These are phyloP conservation scores for Apomyelois bistriatella DNA, from an alignment of 2,888 invertebrate species.

Conservation along the genomic window DNA sequence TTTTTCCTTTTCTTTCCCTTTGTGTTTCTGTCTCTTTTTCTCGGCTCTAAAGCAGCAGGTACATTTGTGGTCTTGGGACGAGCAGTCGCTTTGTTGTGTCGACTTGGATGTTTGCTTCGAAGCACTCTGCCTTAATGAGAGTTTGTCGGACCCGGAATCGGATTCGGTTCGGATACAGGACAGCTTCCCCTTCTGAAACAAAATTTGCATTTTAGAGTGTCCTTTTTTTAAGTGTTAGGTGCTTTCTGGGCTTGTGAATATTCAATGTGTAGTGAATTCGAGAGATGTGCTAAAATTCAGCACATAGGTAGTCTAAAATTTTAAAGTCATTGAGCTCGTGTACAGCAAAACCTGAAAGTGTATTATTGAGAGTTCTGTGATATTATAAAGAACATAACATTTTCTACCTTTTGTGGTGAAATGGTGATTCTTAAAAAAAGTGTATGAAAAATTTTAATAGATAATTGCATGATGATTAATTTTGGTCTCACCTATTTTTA, in stretches of 20 bases:
- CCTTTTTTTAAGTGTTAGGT: neutral
- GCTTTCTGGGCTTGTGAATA: neutral
- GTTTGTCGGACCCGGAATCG: slow-evolving; percentile 68
- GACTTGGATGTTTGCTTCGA: slow-evolving; percentile 62
- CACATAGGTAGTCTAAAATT: too few relatives aligned
- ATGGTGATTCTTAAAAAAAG: too few relatives aligned
- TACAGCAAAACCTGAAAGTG: too few relatives aligned
- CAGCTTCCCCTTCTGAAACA: slow-evolving; percentile 66
- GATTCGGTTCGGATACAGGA: slow-evolving; percentile 73
- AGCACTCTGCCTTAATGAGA: slow-evolving; percentile 59
- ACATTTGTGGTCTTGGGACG: slow-evolving; percentile 62
- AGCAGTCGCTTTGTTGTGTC: slow-evolving; percentile 56
- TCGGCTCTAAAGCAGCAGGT: slow-evolving; percentile 65
- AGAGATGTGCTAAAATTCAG: neutral
- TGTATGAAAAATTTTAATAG: too few relatives aligned
- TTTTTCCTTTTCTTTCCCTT: slow-evolving; percentile 54
- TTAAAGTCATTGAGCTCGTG: too few relatives aligned
- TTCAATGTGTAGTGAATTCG: neutral
- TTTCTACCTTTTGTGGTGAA: too few relatives aligned
- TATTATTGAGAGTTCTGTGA: too few relatives aligned
- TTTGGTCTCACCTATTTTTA: too few relatives aligned
- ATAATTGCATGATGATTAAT: too few relatives aligned
- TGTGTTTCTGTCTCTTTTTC: slow-evolving; percentile 44
- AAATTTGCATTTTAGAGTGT: slow-evolving; percentile 20
- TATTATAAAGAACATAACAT: too few relatives aligned